A percentile compares a stretch with the other conserved stretches of the same genome.
phyloP scores from a whole-genome alignment of 2,797 vertebrate genomes.

The Gambusia yucatana region DNA sequence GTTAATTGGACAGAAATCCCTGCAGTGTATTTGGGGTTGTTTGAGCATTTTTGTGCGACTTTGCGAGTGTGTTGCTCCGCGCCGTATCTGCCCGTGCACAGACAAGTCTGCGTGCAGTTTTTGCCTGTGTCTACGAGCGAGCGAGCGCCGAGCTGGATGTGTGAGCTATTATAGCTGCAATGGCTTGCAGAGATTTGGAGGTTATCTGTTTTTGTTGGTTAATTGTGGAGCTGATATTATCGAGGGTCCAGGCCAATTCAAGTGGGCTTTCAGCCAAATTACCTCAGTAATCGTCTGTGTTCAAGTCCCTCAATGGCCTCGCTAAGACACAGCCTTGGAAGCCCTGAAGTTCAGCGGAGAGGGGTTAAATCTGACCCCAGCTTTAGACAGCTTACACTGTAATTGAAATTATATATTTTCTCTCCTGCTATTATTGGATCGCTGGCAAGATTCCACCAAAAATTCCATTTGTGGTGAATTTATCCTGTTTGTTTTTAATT shows the following conservation, averaged over 20 bases:
- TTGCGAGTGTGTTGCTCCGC: conserved; percentile 35
- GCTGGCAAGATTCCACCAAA: conserved; percentile 72
- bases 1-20: conserved; percentile 88
- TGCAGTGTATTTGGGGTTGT: conserved; percentile 80
- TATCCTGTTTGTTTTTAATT: conserved; percentile 86
- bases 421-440: conserved; percentile 68
- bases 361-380: conserved; percentile 72
- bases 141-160: conserved; percentile 46
- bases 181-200: conserved; percentile 80
- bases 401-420: conserved; percentile 78
- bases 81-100: conserved; percentile 52
- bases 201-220: conserved; percentile 88
- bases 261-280: conserved; percentile 86
- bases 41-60: conserved; percentile 63
- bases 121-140: conserved; percentile 20
- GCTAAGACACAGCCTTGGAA: conserved; percentile 71
- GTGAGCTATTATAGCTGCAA: conserved; percentile 75
- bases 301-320: conserved; percentile 75
- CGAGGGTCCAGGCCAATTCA: conserved; percentile 79
- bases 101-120: conserved; percentile 1
- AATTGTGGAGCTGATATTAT: conserved; percentile 87
- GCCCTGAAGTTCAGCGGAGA: conserved; percentile 72
- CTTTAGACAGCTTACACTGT: conserved; percentile 76
- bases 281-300: conserved; percentile 80
- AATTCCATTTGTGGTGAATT: conserved; percentile 81